These are phyloP conservation scores for Clamator glandarius DNA, from an alignment of 2,797 vertebrate species.

Conservation along the genomic window DNA sequence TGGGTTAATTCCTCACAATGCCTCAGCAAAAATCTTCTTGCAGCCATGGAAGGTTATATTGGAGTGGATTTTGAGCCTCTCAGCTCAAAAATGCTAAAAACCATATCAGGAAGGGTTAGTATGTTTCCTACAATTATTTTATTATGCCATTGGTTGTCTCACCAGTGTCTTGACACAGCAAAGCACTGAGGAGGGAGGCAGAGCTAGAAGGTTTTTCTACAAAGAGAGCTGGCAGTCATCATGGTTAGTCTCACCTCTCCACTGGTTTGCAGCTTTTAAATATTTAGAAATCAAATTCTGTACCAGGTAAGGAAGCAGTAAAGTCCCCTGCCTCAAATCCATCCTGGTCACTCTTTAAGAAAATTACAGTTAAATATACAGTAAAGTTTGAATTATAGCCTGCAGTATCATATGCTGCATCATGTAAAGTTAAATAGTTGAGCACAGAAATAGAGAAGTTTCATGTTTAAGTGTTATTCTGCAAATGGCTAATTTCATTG, in stretches of 20 bases:
- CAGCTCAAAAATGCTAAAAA: constrained; percentile 91
- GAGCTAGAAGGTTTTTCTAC: neutral
- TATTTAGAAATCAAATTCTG: neutral
- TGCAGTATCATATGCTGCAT: neutral
- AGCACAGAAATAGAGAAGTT: neutral
- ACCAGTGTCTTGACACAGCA: neutral
- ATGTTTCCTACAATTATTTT: neutral
- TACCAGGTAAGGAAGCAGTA: neutral
- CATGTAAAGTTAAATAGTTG: neutral
- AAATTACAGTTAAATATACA: neutral
- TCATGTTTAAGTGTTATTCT: neutral
- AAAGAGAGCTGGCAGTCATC: neutral
- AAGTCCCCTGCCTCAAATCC: neutral
- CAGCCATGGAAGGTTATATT: constrained; percentile 98
- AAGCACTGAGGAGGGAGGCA: neutral
- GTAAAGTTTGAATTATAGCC: neutral
- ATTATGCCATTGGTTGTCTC: neutral
- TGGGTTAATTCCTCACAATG: constrained; percentile 91
- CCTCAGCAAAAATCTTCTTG: constrained; percentile 90
- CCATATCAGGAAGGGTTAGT: constrained; percentile 96
- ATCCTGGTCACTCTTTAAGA: neutral
- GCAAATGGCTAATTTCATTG: neutral
- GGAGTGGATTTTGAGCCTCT: constrained; percentile 98
- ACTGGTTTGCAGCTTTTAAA: neutral
- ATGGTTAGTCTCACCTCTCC: neutral